Evolutionary conservation across 2,888 invertebrate genomes (phyloP), one percentile per base, ranked within the genome.

Genomic region (Sphaerophoria taeniata): DNA sequence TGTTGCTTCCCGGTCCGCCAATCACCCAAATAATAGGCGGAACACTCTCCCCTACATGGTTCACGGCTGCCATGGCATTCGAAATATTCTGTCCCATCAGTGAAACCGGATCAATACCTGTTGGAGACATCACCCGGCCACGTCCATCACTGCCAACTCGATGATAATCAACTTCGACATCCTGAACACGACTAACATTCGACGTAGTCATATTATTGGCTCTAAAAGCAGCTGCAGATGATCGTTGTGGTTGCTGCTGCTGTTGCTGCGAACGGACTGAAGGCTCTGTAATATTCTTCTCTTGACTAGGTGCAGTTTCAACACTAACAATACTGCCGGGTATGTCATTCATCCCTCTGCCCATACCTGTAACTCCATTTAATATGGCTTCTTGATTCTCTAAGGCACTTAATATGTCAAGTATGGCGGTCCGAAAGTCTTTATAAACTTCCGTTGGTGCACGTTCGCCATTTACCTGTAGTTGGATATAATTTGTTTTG

Each of bases 1-100:
- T 98, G 90, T 98, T 97, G 90, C 97, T 97, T 70, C 98, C 98
- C 0, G 98, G 98, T 0, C 98, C 98, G 9, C 98, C 97, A 53
- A 95, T 95, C 6, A 95, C 94, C 94, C 94, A 94, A 81, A 94
- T 91, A 7, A 93, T 90, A 1, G 93, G 92, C 0, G 93, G 93
- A 70, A 90, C 88, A 14, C 72, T 72, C 53, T 72, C 87, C 12
- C 87, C 87, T n/a, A 82, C 75, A 39, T 87, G 69, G 76, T 85
- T 76, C 16, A 77, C 87, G 24, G 83, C 88, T 43, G 88, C 87
- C 87, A 89, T 85, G 33, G 88, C 88, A 24, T 87, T 88, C 12
- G 85, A 87, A 47, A 87, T 86, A 67, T 87, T 87, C 6, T 67
- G 81, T 51, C 81, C 80, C 47, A 88, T 69, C 51, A 88, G 87